Evolutionary conservation across 2,113 vertebrate species (phyloP).

Genomic region (Axis porcinus): DNA sequence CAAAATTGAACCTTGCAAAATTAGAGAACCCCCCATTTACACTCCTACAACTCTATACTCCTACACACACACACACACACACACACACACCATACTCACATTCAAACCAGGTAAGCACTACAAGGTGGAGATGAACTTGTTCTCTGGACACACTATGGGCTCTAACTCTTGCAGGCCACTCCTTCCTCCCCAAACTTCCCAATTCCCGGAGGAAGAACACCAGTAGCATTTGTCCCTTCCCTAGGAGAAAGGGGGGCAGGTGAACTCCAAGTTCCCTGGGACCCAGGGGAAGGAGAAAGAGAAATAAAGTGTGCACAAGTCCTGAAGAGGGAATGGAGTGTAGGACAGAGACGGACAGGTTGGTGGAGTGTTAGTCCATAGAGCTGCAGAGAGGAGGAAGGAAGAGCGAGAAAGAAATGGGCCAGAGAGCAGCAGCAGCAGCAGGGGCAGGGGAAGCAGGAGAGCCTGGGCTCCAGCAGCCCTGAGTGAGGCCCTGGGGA

Average conservation of each 20-base stretch:
- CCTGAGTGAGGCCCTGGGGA: not conserved
- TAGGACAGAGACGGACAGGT: not conserved
- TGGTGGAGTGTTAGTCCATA: not conserved
- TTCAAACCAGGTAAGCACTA: not conserved
- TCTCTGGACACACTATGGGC: not conserved
- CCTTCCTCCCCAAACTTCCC: not conserved
- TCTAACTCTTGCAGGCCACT: not conserved
- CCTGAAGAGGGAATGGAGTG: not conserved
- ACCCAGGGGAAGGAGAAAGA: not conserved
- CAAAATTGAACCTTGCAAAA: not conserved
- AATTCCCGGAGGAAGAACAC: not conserved
- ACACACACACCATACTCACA: not conserved
- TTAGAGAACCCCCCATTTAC: not conserved
- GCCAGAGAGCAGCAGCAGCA: not conserved
- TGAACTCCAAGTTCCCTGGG: not conserved
- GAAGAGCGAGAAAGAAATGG: not conserved
- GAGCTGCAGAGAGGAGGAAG: not conserved
- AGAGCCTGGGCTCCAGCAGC: not conserved
- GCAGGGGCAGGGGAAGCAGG: not conserved
- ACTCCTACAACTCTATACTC: not conserved
- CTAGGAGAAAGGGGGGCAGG: not conserved
- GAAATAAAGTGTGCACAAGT: not conserved
- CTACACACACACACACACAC: not conserved
- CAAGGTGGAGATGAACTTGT: not conserved
- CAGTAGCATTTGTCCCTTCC: slow-evolving; percentile 8